phyloP scores from a whole-genome alignment of 2,797 vertebrate genomes.

The Sylvilagus floridanus region DNA sequence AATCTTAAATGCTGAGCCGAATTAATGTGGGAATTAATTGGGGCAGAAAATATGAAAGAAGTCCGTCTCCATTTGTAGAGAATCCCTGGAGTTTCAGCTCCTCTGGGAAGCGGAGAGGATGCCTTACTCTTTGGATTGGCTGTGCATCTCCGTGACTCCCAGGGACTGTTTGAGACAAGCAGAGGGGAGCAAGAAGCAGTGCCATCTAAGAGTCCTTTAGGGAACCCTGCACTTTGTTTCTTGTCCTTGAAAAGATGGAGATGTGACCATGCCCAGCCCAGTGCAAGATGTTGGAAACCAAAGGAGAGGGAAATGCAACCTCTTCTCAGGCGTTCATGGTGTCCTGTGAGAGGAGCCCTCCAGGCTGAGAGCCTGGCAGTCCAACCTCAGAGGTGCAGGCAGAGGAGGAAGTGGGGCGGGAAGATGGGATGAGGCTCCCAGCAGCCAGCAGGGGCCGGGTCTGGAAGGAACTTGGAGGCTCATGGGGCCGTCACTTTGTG shows the following conservation, averaged over 20 bases:
- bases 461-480: neutral
- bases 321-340: neutral
- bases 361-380: neutral
- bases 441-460: neutral
- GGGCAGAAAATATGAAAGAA: neutral
- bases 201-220: neutral
- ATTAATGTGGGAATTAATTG: neutral
- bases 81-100: neutral
- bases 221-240: neutral
- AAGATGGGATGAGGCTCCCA: neutral
- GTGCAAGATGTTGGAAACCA: neutral
- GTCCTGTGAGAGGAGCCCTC: neutral
- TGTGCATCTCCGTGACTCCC: neutral
- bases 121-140: neutral
- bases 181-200: neutral
- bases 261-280: neutral
- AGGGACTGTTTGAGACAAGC: neutral
- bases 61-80: neutral
- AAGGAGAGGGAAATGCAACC: neutral
- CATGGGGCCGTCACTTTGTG: neutral
- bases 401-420: neutral
- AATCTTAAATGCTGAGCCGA: no score
- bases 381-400: neutral
- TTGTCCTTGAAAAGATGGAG: neutral
- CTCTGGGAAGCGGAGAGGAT: neutral